Base-by-base conservation (phyloP, 2,888 invertebrate species). In the Drosophila mimica region DNA sequence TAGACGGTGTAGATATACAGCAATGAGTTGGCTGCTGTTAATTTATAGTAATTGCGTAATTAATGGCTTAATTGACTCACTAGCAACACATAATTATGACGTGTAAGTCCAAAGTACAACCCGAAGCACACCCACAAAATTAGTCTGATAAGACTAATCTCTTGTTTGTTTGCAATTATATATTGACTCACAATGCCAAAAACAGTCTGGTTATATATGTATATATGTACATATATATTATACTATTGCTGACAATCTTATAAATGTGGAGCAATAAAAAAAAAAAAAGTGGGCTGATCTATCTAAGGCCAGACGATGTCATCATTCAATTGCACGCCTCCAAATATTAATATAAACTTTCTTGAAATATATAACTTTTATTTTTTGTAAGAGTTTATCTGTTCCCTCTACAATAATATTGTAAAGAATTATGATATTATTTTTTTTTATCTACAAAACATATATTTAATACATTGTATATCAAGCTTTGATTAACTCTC, bases 61-160 rank as follows among this genome's bases (percentile, higher is more conserved):
- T 60, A 53, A 13, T 33, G 3, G 11, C 15, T 34, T n/a, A 53
- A 56, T 70, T 83, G 83, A 83, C 66, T 78, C 70, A 83, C 34
- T 40, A 7, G 4, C 8, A 4, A 61, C 20, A 28, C 25, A 11
- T 52, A 20, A 36, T 52, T 52, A 67, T 83, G 89, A 83, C 83
- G 87, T 69, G 78, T 71, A 31, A 20, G 78, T 81, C 68, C 54
- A 88, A 83, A 73, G 87, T 56, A 28, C 67, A 61, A 30, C 25
- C 4, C 31, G 6, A 60, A 38, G 30, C 49, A 38, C 31, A 25
- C 15, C 25, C 38, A 15, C 1, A 9, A 20, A 51, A 30, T 51
- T 38, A 4, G 11, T 0, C 36, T 6, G 54, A 80, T 70, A 70
- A 15, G 31, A 20, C 13, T 54, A 51, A 79, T 74, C 75, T 15